Evolutionary conservation across 2,113 vertebrate genomes (phyloP).

Genomic region (Zapornia atra): DNA sequence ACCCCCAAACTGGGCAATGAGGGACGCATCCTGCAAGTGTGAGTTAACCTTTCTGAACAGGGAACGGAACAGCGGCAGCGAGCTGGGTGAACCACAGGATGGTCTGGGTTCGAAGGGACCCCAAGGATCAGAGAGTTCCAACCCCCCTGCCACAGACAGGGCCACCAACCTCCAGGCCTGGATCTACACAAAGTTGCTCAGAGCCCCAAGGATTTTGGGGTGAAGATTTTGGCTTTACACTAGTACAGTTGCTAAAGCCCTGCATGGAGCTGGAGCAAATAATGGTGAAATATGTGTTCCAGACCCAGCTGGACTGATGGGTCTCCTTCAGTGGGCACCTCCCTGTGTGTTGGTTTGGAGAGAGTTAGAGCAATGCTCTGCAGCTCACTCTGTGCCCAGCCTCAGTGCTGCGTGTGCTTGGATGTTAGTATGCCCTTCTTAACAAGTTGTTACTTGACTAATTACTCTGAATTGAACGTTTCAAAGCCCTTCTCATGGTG

Average conservation of each 20-base stretch:
- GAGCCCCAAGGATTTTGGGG: too few species aligned
- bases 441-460: neutral
- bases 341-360: accelerated
- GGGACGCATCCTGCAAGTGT: accelerated
- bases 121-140: too few species aligned
- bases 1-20: neutral
- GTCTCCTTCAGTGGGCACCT: neutral
- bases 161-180: too few species aligned
- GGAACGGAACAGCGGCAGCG: neutral
- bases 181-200: too few species aligned
- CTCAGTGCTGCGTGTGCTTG: neutral
- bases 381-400: neutral
- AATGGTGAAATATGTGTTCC: neutral
- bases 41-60: neutral
- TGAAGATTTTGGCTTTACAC: neutral
- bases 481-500: neutral
- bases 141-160: too few species aligned
- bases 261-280: neutral
- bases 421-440: neutral
- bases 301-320: neutral
- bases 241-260: accelerated
- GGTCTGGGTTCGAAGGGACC: too few species aligned
- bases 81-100: accelerated
- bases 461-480: neutral
- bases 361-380: neutral